Evolutionary conservation across 2,113 vertebrate species (phyloP).

Genomic region (Festucalex cinctus): DNA sequence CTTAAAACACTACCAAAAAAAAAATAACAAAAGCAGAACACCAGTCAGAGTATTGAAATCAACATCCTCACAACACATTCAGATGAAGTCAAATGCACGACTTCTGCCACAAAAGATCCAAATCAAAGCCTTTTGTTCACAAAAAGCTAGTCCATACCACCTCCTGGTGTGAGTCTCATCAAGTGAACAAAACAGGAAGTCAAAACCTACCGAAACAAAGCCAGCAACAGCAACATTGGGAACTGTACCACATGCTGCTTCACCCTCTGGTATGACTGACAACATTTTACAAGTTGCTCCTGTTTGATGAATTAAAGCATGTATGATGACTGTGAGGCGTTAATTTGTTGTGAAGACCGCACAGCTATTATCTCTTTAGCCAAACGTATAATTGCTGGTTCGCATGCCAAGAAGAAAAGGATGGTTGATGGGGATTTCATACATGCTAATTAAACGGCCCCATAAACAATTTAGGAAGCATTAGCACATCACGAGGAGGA

Average conservation of each 20-base stretch:
- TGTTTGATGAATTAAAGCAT: neutral
- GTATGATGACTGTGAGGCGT: constrained; percentile 15
- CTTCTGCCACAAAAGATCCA: too few relatives aligned
- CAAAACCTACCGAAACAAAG: neutral
- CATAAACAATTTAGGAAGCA: constrained; percentile 70
- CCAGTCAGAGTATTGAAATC: too few relatives aligned
- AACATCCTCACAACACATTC: too few relatives aligned
- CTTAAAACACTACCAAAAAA: too few relatives aligned
- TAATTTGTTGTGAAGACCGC: constrained; percentile 48
- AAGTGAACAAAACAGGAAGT: neutral
- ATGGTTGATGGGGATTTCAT: constrained; percentile 55
- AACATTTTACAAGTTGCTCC: neutral
- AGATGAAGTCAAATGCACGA: too few relatives aligned
- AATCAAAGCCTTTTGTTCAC: too few relatives aligned
- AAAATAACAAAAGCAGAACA: too few relatives aligned
- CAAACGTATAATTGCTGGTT: constrained; percentile 64
- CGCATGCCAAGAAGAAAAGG: constrained; percentile 33
- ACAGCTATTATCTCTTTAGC: constrained; percentile 61
- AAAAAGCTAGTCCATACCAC: too few relatives aligned
- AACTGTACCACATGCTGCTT: neutral
- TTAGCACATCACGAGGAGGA: constrained; percentile 61
- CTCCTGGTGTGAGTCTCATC: neutral
- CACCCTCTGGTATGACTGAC: neutral
- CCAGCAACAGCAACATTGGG: neutral
- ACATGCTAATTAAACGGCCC: constrained; percentile 64